Evolutionary conservation across 2,113 vertebrate species (phyloP).

Genomic region (Peucedramus taeniatus): DNA sequence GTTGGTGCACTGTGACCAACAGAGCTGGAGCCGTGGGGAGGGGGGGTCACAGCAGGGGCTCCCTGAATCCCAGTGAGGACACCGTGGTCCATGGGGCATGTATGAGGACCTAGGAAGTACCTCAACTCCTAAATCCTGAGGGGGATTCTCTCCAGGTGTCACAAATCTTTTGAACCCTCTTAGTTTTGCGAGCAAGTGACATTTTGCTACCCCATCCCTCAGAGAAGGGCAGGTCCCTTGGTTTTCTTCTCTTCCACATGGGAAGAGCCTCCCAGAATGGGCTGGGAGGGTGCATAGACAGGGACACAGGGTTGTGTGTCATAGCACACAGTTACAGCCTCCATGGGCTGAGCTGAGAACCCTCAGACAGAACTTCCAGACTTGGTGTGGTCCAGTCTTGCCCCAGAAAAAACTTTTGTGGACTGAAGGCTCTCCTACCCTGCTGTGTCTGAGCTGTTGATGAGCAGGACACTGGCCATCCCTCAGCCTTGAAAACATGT

Average conservation of each 20-base stretch:
- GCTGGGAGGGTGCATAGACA: neutral
- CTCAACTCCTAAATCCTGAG: neutral
- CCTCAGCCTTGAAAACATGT: neutral
- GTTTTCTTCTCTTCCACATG: neutral
- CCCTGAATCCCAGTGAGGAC: neutral
- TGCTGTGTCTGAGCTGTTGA: fast-evolving
- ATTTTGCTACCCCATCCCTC: neutral
- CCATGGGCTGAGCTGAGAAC: neutral
- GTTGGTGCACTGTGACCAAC: fast-evolving
- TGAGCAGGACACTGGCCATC: neutral
- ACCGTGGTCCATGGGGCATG: neutral
- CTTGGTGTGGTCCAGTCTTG: neutral
- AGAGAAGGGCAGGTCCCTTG: neutral
- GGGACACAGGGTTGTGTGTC: neutral
- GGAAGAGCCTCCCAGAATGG: neutral
- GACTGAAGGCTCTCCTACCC: neutral
- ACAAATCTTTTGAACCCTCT: neutral
- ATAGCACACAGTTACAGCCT: neutral
- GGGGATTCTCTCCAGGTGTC: neutral
- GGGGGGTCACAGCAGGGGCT: neutral
- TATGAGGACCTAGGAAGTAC: neutral
- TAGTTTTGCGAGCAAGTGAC: neutral
- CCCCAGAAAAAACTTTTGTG: neutral
- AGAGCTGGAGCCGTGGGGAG: neutral
- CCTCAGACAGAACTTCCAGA: neutral